Evolutionary conservation across 2,113 vertebrate species (phyloP).

Genomic region (Theristicus caerulescens): DNA sequence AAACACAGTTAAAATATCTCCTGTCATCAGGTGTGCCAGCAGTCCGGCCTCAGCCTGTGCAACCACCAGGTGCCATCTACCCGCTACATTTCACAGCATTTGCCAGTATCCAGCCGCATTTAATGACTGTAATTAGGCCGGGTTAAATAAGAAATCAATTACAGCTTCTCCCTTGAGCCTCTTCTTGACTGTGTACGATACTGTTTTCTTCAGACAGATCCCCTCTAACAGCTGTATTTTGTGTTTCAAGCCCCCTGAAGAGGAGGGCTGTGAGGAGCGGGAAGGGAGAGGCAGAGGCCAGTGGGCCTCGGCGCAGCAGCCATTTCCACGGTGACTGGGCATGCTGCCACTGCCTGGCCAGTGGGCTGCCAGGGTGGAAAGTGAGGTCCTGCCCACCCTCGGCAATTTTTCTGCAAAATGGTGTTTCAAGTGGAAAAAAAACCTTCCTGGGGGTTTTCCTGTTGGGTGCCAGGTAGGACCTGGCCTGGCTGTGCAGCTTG

Average conservation of each 20-base stretch:
- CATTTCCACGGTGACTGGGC: not conserved
- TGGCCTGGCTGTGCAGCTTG: not conserved
- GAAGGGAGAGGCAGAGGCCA: not conserved
- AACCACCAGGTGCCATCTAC: rapidly evolving
- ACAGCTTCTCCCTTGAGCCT: not conserved
- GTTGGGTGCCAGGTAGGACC: not conserved
- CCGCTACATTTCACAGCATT: rapidly evolving
- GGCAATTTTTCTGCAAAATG: not conserved
- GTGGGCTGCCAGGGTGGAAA: not conserved
- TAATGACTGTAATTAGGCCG: not conserved
- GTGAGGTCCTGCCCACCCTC: not conserved
- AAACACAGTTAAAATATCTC: not conserved
- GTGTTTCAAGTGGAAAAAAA: not conserved
- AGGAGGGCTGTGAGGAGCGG: not conserved
- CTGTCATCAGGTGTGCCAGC: not conserved
- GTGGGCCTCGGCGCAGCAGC: not conserved
- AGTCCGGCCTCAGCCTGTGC: not conserved
- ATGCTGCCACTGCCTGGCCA: not conserved
- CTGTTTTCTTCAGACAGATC: not conserved
- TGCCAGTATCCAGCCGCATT: not conserved
- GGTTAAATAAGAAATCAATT: not conserved
- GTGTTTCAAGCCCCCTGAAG: not conserved
- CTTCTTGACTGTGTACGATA: rapidly evolving
- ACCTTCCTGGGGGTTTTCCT: not conserved
- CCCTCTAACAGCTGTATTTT: not conserved